A percentile compares a stretch with the other conserved stretches of the same genome.
Evolutionary conservation across 2,797 vertebrate species (phyloP).

Genomic region (Oreochromis grahami): DNA sequence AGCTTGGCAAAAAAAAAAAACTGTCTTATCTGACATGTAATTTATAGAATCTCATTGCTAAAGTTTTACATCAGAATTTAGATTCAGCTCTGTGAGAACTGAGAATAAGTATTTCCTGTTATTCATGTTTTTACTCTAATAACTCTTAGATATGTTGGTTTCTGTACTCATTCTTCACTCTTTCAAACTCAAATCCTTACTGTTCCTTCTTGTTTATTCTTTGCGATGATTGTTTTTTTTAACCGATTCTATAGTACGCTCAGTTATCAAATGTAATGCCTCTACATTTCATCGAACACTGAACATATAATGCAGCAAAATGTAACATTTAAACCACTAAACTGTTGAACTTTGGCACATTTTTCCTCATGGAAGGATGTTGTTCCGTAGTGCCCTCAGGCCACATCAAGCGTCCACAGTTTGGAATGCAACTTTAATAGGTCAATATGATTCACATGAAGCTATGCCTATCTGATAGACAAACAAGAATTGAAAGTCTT

Average conservation of each 20-base stretch:
- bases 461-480: slow-evolving; percentile 1
- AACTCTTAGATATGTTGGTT: background rate
- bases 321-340: background rate
- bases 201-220: background rate
- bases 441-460: slow-evolving; percentile 40
- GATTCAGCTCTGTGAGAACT: background rate
- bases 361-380: slow-evolving; percentile 13
- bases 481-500: background rate
- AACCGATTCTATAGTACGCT: background rate
- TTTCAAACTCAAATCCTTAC: background rate
- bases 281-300: background rate
- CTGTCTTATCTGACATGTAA: background rate
- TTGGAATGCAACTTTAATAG: slow-evolving; percentile 38
- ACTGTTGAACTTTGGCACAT: background rate
- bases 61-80: background rate
- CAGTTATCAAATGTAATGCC: background rate
- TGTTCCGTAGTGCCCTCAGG: background rate
- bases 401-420: slow-evolving; percentile 32
- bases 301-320: background rate
- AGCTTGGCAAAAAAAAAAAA: background rate
- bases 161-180: background rate
- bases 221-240: too few relatives aligned
- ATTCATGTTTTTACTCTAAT: background rate
- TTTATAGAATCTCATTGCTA: background rate
- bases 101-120: background rate